Base-by-base conservation (phyloP, 1,140 invertebrate species). In the Ostrea edulis region DNA sequence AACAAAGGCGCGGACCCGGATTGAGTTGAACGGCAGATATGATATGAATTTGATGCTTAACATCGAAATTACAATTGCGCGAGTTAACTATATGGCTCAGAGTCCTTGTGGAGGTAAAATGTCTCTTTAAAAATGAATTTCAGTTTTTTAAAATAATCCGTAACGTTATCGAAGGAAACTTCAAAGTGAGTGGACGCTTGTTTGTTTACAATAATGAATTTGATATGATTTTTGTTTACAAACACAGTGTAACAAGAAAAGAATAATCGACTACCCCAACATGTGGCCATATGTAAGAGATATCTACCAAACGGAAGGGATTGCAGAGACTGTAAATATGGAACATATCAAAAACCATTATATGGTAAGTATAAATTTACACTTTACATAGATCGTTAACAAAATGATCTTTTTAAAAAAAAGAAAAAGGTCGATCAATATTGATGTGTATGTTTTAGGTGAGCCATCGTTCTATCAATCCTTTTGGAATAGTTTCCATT, bases 291-390 rank as follows among this genome's bases (percentile, higher is more conserved):
- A 92, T 85, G 55, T 91, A 20, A 86, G 92, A 12, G 94, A 95
- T 53, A 86, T 95, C 20, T 95, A 94, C 86, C 94, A 94, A 88
- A 90, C 90, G 5, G 87, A 87, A 8, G 94, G 92, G 51, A 87
- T 94, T 22, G 86, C 88, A 14, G 92, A 93, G 0, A 94, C 94
- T 11, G 91, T 93, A 0, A 89, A 95, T 87, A 86, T 91, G 68
- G 91, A 94, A 86, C 93, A 94, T 87, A 94, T 94, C 81, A 89
- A 84, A 11, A 92, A 89, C 55, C 93, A 94, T 85, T 94, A 94
- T 82, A 88, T 89, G 87, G 93, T 94, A 71, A 90, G 90, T 88
- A 35, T 68, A n/a, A 9, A 17, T 84, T 54, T 65, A 11, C 17
- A 0, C 65, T 2, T 77, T n/a, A 86, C 8, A 52, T 54, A 4